Conservation (phyloP, 2,888 invertebrate genomes). For the Plemyria rubiginata region DNA sequence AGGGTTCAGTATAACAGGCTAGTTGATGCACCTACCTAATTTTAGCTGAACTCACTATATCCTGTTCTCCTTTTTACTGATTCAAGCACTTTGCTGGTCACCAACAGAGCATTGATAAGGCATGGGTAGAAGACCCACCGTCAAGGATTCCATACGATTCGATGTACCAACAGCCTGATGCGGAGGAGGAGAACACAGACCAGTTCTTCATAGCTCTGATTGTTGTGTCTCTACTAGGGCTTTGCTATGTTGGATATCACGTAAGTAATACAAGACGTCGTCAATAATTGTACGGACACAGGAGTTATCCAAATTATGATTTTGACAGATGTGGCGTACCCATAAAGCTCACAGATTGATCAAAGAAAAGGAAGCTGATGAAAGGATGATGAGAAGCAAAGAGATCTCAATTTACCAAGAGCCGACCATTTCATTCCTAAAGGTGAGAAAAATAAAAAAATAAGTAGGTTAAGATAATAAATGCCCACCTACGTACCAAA, state of each 20-base stretch:
- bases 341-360: slow-evolving; percentile 90
- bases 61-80: slow-evolving; percentile 11
- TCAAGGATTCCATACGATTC: slow-evolving; percentile 90
- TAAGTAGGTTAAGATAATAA: neutral
- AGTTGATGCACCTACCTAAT: neutral
- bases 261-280: slow-evolving; percentile 68
- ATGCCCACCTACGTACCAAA: too few relatives aligned
- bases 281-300: neutral
- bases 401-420: slow-evolving; percentile 89
- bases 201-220: slow-evolving; percentile 92
- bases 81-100: slow-evolving; percentile 31
- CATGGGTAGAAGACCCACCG: slow-evolving; percentile 94
- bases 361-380: slow-evolving; percentile 90
- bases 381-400: slow-evolving; percentile 89
- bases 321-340: slow-evolving; percentile 87
- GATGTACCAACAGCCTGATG: slow-evolving; percentile 88
- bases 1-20: too few relatives aligned
- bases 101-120: slow-evolving; percentile 89
- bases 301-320: neutral
- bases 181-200: slow-evolving; percentile 92
- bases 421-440: slow-evolving; percentile 82
- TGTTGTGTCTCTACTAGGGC: slow-evolving; percentile 88
- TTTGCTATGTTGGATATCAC: slow-evolving; percentile 87
- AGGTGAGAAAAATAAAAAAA: slow-evolving; percentile 64
- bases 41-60: neutral